Base-by-base conservation (phyloP, 2,797 vertebrate genomes). In the Semaprochilodus insignis region DNA sequence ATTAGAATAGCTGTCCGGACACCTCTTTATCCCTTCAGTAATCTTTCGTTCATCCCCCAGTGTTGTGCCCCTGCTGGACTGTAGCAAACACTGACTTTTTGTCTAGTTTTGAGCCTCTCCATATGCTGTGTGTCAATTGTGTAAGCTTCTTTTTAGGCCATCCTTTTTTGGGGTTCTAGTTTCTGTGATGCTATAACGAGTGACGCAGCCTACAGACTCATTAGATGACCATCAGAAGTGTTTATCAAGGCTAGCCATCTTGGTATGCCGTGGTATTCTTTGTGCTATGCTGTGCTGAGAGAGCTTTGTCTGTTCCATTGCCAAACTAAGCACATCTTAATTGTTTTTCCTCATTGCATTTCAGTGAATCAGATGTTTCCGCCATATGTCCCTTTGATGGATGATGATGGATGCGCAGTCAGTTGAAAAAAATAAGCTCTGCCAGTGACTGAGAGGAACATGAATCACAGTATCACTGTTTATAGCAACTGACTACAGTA, bases 281-380 rank as follows among this genome's bases (percentile, higher is more conserved):
- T 21, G 15, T 69, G 52, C 13, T 16, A 10, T 27, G 63, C 74
- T 66, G 51, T 74, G 60, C 70, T 55, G 60, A 81, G 62, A 65
- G 71, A 57, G 71, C 48, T 81, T 74, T 81, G 57, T 72, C 54
- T n/a, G 8, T 17, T 27, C 51, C 62, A n/a, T 75, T 15, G 36
- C 51, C 73, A 55, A 81, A 25, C 51, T 66, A 65, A 81, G 79
- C 80, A 75, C 60, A 67, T 31, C 67, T 82, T 82, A 82, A 72
- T 82, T 77, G 74, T 71, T 76, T 81, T 65, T n/a, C 10, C 48
- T 54, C 27, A 52, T 36, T 59, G 25, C 36, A 17, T 59, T 34
- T 59, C 36, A 21, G 55, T 36, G 31, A 59, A 59, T 63, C 10
- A 31, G 74, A 81, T 75, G 65, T 81, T 81, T 60, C 27, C 63